These are phyloP conservation scores for Columba janthina DNA, from an alignment of 2,113 vertebrate species.

Conservation along the genomic window DNA sequence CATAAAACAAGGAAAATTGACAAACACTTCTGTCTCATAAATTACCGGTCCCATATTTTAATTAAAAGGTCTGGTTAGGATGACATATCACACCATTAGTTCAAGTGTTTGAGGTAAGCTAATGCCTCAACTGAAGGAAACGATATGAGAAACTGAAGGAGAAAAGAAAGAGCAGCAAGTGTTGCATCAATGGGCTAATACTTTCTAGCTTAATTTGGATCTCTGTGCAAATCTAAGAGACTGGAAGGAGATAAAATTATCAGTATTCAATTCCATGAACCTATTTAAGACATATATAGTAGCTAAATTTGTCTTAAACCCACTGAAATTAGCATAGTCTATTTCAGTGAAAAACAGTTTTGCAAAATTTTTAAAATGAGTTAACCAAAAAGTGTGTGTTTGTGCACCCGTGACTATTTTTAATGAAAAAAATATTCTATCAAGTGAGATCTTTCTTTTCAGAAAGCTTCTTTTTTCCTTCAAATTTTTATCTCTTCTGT, in stretches of 20 bases:
- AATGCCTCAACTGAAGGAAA: neutral
- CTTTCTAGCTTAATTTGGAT: neutral
- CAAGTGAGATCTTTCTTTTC: neutral
- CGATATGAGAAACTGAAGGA: neutral
- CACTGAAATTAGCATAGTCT: neutral
- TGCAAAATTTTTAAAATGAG: neutral
- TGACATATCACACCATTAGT: neutral
- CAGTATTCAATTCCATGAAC: neutral
- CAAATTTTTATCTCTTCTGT: neutral
- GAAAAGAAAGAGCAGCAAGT: neutral
- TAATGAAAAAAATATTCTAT: neutral
- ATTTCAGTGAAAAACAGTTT: neutral
- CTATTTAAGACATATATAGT: neutral
- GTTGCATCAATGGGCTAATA: neutral
- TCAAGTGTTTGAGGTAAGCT: neutral
- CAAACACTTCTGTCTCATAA: neutral
- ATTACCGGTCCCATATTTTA: neutral
- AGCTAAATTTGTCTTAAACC: neutral
- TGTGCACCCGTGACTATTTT: neutral
- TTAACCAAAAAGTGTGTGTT: neutral
- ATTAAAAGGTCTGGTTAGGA: neutral
- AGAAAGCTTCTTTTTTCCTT: neutral
- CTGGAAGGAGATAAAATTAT: neutral
- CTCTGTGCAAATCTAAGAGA: neutral
- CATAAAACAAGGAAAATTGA: neutral